Evolutionary conservation across 2,888 invertebrate species (phyloP).

Genomic region (Eudasyphora cyanicolor): DNA sequence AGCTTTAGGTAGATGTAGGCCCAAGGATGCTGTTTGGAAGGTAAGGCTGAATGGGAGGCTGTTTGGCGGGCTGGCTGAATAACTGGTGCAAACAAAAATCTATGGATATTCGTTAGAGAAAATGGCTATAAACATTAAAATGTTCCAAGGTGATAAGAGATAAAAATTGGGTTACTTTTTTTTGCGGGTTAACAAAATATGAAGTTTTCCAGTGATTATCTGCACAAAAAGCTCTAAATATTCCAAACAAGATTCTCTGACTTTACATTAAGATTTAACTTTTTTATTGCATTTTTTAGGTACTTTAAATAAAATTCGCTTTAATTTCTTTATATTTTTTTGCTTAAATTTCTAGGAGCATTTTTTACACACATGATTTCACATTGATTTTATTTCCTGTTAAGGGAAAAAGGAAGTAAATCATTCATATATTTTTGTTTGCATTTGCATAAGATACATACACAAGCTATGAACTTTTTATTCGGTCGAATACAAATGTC

Average conservation of each 20-base stretch:
- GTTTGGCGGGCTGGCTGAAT: not conserved
- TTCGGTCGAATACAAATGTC: not conserved
- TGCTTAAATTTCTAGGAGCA: slow-evolving; percentile 7
- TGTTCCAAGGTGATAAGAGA: slow-evolving; percentile 34
- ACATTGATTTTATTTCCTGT: slow-evolving; percentile 62
- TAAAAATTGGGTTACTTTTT: slow-evolving; percentile 21
- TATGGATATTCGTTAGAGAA: slow-evolving; percentile 18
- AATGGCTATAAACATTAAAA: slow-evolving; percentile 37
- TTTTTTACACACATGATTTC: slow-evolving; percentile 56
- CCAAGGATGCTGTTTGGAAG: not conserved
- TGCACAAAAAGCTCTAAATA: not conserved
- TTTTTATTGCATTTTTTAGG: no score
- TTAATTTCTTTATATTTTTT: no score
- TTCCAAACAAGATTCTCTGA: no score
- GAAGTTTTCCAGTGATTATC: not conserved
- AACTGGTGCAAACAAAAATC: slow-evolving; percentile 3
- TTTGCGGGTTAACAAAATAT: not conserved
- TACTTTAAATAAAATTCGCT: no score
- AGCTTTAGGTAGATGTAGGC: no score
- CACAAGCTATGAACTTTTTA: slow-evolving; percentile 35
- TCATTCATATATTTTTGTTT: slow-evolving; percentile 57
- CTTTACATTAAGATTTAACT: no score
- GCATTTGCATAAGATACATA: slow-evolving; percentile 66
- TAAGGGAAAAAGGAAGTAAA: slow-evolving; percentile 58
- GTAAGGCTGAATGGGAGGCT: not conserved